Evolutionary conservation across 2,113 vertebrate species (phyloP), one percentile per base, ranked within the genome.

Genomic region (Microcebus griseorufus): DNA sequence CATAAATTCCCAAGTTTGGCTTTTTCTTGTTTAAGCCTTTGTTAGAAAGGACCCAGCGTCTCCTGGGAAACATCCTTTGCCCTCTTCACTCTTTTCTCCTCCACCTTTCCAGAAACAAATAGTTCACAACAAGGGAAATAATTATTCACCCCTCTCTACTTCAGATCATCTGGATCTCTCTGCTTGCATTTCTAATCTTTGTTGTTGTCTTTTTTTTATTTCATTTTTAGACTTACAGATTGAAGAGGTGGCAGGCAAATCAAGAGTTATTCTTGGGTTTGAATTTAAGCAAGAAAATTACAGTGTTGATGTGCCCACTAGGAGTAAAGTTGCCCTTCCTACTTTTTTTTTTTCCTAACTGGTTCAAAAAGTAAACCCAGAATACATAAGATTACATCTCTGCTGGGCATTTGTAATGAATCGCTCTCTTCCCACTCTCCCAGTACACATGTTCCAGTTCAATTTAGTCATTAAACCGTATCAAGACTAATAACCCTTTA

Each of bases 401-500:
- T 58, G n/a, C 64, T 94, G 7, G 27, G 53, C 72, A 64, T 55
- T 79, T 60, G 0, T 62, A 92, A 80, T 90, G 53, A 94, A 72
- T 85, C 25, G 51, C 0, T 67, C 42, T 82, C 92, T 65, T 45
- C 13, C 39, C 18, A 58, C 11, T 37, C 2, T 22, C 69, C 29
- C 6, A 72, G 20, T 18, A 29, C 13, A 72, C 12, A 29, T 79
- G 67, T 20, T 93, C 6, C 55, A 72, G 62, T 55, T 90, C 51
- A 88, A 72, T 86, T 87, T 90, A 67, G 34, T 48, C 82, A 13
- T 78, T 42, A 82, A 42, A 8, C 80, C 18, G 6, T 27, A 22
- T 65, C n/a, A 76, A 92, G 64, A 97, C 80, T 73, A 93, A 90
- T 81, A 93, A 53, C 39, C 16, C 45, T 87, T 76, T 65, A 76